Percentiles rank a stretch among this genome's conserved stretches.
Evolutionary conservation across 2,113 vertebrate species (phyloP).

Genomic region (Psilopsiagon aurifrons): DNA sequence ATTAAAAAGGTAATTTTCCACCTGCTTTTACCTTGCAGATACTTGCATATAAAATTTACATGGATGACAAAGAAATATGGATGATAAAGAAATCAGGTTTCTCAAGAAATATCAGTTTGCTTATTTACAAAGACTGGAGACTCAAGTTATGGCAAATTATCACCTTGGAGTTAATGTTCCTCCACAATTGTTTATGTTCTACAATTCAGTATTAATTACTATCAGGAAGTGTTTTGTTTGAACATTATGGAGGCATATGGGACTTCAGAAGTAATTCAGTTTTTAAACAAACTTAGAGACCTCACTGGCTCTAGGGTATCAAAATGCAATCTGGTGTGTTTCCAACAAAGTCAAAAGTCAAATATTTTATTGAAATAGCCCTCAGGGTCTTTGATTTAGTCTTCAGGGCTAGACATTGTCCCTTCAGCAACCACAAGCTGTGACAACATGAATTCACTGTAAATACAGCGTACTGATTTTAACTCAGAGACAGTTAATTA

Average conservation of each 20-base stretch:
- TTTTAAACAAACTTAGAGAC: not conserved
- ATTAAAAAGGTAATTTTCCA: slow-evolving; percentile 22
- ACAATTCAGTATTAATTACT: not conserved
- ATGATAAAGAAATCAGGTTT: not conserved
- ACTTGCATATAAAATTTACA: slow-evolving; percentile 17
- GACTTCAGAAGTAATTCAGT: not conserved
- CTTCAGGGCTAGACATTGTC: not conserved
- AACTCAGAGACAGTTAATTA: not conserved
- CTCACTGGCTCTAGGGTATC: not conserved
- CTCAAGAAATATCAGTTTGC: not conserved
- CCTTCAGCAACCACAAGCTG: not conserved
- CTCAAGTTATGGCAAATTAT: not conserved
- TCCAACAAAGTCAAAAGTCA: not conserved
- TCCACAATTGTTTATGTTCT: not conserved
- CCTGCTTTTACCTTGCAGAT: not conserved
- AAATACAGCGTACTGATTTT: not conserved
- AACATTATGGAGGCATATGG: not conserved
- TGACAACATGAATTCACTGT: accelerated
- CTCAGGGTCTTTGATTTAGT: not conserved
- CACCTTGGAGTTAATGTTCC: not conserved
- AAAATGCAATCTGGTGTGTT: not conserved
- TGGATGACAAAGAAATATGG: not conserved
- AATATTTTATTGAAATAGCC: not conserved
- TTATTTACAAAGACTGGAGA: not conserved
- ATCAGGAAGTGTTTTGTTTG: not conserved